Conservation (phyloP, 2,888 invertebrate genomes). For the Cosmorhoe ocellata region DNA sequence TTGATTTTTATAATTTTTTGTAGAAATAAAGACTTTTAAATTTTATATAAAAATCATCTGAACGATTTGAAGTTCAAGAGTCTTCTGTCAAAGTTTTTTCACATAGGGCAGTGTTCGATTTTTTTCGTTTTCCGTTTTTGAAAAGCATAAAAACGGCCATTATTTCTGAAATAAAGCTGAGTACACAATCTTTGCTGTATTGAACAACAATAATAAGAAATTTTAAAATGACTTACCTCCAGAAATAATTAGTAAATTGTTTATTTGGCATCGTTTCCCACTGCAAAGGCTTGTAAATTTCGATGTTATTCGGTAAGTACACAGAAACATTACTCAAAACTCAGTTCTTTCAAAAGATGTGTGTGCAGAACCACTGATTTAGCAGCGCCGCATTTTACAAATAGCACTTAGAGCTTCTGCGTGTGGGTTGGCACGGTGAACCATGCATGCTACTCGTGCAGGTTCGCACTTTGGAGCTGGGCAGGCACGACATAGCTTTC, state of each 20-base stretch:
- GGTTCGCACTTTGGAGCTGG: slow-evolving; percentile 66
- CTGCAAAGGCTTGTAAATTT: background rate
- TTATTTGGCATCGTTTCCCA: background rate
- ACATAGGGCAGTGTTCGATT: slow-evolving; percentile 36
- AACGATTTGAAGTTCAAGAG: slow-evolving; percentile 43
- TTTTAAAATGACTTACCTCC: too few relatives aligned
- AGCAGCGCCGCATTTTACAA: slow-evolving; percentile 49
- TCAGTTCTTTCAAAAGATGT: too few relatives aligned
- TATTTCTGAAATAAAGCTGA: slow-evolving; percentile 1
- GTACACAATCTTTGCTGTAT: too few relatives aligned
- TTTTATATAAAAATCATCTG: slow-evolving; percentile 53
- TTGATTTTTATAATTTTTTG: slow-evolving; percentile 42
- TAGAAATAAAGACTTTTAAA: slow-evolving; percentile 45
- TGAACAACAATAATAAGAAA: too few relatives aligned
- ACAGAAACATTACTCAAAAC: too few relatives aligned
- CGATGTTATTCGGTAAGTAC: background rate
- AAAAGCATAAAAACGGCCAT: slow-evolving; percentile 33
- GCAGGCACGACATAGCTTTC: slow-evolving; percentile 50
- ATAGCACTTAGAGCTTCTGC: slow-evolving; percentile 59
- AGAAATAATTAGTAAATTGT: background rate
- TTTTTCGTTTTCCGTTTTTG: slow-evolving; percentile 37
- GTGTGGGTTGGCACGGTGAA: slow-evolving; percentile 62
- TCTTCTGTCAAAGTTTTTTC: slow-evolving; percentile 51
- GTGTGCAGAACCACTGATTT: background rate
- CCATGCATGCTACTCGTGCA: slow-evolving; percentile 57